Conservation (phyloP, 2,797 vertebrate genomes). For the Orestias chungarensis region DNA sequence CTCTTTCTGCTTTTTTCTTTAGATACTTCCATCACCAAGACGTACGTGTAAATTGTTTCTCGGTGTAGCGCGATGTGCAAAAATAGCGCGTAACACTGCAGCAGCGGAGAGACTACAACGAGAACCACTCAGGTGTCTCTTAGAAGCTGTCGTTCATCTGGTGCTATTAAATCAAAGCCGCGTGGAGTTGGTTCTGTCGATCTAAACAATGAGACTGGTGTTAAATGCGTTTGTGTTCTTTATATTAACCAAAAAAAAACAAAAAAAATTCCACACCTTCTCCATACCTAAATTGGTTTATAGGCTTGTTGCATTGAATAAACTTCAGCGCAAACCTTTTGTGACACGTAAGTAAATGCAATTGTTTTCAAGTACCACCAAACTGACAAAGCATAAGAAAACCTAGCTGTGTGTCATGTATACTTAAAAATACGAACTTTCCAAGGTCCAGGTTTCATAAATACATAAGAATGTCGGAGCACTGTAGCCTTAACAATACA, state of each 20-base stretch:
- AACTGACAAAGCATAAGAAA: not conserved
- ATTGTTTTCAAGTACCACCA: not conserved
- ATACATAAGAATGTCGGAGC: not conserved
- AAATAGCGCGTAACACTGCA: constrained; percentile 34
- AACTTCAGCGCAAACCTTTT: not conserved
- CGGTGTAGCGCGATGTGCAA: constrained; percentile 29
- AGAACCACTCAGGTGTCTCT: constrained; percentile 2
- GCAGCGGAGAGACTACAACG: not conserved
- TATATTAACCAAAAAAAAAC: no score
- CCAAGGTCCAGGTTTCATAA: not conserved
- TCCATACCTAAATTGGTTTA: not conserved
- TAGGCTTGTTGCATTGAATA: not conserved
- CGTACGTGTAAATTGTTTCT: constrained; percentile 56
- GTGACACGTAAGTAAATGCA: not conserved
- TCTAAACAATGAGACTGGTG: not conserved
- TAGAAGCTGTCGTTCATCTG: not conserved
- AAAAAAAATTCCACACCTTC: no score
- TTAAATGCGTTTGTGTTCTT: not conserved
- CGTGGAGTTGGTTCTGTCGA: not conserved
- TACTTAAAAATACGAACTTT: not conserved
- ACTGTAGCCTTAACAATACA: not conserved
- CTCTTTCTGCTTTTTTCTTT: constrained; percentile 1
- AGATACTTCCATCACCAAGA: constrained; percentile 40
- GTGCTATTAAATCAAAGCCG: not conserved
- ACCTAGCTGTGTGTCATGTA: not conserved